phyloP scores from a whole-genome alignment of 2,797 vertebrate genomes.

The Fundulus diaphanus region DNA sequence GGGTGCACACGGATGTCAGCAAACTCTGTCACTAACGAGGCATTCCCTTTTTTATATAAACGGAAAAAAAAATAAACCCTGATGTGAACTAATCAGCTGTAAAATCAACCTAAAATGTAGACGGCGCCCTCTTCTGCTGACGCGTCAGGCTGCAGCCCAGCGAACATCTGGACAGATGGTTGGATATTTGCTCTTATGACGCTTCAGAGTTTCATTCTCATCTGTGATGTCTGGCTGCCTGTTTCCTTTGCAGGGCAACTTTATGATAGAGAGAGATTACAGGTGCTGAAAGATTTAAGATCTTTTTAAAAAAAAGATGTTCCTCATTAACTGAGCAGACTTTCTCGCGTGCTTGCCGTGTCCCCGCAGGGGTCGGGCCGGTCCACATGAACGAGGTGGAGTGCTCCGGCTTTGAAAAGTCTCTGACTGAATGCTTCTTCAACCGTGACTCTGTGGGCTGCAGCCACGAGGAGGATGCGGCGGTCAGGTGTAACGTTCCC shows the following conservation, averaged over 20 bases:
- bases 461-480: conserved; percentile 93
- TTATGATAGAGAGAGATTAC: conserved; percentile 1
- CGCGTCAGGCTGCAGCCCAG: neutral
- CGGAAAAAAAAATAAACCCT: no score
- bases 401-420: conserved; percentile 94
- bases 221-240: conserved; percentile 33
- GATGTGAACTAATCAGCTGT: neutral
- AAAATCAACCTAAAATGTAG: neutral
- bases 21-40: neutral
- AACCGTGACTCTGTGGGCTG: conserved; percentile 87
- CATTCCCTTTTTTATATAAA: neutral
- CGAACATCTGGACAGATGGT: conserved; percentile 32
- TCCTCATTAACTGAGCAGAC: conserved; percentile 8
- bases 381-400: conserved; percentile 94
- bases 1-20: conserved; percentile 20
- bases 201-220: conserved; percentile 43
- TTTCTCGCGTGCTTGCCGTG: neutral
- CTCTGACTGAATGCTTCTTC: conserved; percentile 92
- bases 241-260: conserved; percentile 39
- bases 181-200: conserved; percentile 18
- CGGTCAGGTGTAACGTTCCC: conserved; percentile 90
- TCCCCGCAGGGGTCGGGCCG: conserved; percentile 86
- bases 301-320: conserved; percentile 2
- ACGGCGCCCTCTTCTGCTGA: neutral
- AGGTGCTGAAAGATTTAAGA: neutral